Evolutionary conservation across 2,113 vertebrate species (phyloP).

Genomic region (Bolborhynchus lineola): DNA sequence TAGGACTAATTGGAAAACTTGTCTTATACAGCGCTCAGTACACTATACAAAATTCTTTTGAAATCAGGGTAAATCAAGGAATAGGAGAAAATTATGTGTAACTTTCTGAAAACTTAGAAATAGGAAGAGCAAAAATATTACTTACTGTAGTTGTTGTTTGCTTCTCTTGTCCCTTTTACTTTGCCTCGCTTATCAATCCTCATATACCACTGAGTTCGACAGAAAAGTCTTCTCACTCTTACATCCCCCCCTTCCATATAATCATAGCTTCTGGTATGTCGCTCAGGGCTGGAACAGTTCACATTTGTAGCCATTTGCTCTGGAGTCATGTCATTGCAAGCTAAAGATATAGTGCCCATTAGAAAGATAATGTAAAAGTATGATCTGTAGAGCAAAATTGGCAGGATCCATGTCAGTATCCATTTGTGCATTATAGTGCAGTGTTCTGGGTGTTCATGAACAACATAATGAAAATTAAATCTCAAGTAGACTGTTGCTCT

Average conservation of each 20-base stretch:
- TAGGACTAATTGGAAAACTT: slow-evolving; percentile 23
- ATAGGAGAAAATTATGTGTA: neutral
- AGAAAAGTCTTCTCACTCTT: slow-evolving; percentile 95
- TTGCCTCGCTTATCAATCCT: slow-evolving; percentile 92
- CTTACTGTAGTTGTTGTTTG: slow-evolving; percentile 97
- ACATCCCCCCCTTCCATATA: slow-evolving; percentile 99
- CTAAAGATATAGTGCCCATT: slow-evolving; percentile 87
- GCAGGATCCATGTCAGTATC: slow-evolving; percentile 97
- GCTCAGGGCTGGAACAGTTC: slow-evolving; percentile 96
- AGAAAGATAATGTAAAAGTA: slow-evolving; percentile 92
- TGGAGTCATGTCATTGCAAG: slow-evolving; percentile 92
- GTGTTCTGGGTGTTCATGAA: slow-evolving; percentile 89
- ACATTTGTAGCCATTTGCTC: slow-evolving; percentile 92
- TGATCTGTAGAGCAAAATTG: slow-evolving; percentile 92
- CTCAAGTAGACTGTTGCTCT: slow-evolving; percentile 73
- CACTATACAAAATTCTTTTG: neutral
- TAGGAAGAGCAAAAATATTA: slow-evolving; percentile 39
- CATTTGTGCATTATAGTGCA: slow-evolving; percentile 99
- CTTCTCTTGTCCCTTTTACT: slow-evolving; percentile 93
- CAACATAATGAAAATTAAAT: slow-evolving; percentile 92
- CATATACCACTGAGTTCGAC: slow-evolving; percentile 97
- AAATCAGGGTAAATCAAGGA: neutral
- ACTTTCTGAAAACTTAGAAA: neutral
- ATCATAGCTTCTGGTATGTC: slow-evolving; percentile 95
- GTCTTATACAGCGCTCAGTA: neutral